Evolutionary conservation across 1,140 invertebrate genomes (phyloP), one percentile per base, ranked within the genome.

Genomic region (Calosoma granatense): DNA sequence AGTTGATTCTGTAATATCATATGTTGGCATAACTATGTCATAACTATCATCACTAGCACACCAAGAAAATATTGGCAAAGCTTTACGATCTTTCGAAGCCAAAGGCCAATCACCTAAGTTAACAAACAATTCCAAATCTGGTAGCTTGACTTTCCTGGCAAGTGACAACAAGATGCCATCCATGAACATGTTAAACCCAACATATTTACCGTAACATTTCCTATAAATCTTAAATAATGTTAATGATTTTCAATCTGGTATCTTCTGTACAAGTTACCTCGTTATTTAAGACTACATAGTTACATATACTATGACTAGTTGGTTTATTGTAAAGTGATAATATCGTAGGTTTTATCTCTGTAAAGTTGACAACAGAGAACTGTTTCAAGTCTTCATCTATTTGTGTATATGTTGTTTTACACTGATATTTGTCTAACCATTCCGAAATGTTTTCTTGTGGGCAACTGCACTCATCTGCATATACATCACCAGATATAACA

Each of bases 81-180:
- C 70, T 14, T 73, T 64, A 17, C 76, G 61, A 19, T 60, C 67
- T 62, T 79, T 78, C 41, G 76, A 72, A 0, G 82, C 78, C 12
- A 98, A 72, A 11, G 95, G 94, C 93, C 94, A 98, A 73, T 98
- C 94, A 15, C 94, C 94, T 14, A 98, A 77, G 76, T 98, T 98
- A 22, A 92, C 80, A 63, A 96, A 86, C 64, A 98, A 85, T 72
- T 97, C 93, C 56, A 91, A 72, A 75, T 98, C 87, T 12, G 94
- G 92, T 47, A 98, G 70, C 19, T 73, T 60, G n/a, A 88, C 83
- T 81, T 94, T 94, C 60, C 92, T 76, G 11, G 83, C 70, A 14
- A 98, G 66, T 0, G 92, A 94, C 21, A 93, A 69, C 17, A 98
- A 74, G 59, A 94, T 88, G 53, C 84, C 82, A 76, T 98, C 94